These are phyloP conservation scores for Malacosoma neustria DNA, from an alignment of 2,888 invertebrate genomes.

Conservation along the genomic window DNA sequence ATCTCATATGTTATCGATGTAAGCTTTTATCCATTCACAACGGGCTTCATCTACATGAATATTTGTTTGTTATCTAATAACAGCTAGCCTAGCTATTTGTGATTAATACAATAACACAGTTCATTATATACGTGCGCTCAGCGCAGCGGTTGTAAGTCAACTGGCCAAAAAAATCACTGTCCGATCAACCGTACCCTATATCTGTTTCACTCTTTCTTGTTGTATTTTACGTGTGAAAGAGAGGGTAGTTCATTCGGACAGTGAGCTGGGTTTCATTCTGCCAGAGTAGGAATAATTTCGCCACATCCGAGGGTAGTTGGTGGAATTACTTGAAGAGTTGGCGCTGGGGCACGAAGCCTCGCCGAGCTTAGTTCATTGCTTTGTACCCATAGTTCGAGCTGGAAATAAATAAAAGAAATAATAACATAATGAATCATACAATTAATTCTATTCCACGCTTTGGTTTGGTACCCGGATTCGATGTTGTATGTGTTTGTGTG, in stretches of 20 bases:
- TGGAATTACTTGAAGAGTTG: slow-evolving; percentile 27
- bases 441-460: too few species aligned
- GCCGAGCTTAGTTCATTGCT: slow-evolving; percentile 67
- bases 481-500: neutral
- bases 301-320: slow-evolving; percentile 41
- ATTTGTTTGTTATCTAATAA: too few species aligned
- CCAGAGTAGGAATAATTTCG: slow-evolving; percentile 35
- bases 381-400: slow-evolving; percentile 70
- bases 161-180: slow-evolving; percentile 30
- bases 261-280: slow-evolving; percentile 44
- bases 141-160: slow-evolving; percentile 13
- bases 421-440: too few species aligned
- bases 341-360: slow-evolving; percentile 39
- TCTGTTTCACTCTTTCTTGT: slow-evolving; percentile 27
- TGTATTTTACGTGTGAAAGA: slow-evolving; percentile 20
- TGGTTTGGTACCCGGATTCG: too few species aligned
- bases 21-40: neutral
- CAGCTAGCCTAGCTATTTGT: slow-evolving; percentile 4
- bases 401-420: slow-evolving; percentile 17
- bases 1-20: neutral
- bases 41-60: neutral
- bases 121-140: slow-evolving; percentile 20
- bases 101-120: slow-evolving; percentile 8
- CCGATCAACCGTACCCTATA: slow-evolving; percentile 25
- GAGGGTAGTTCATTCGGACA: slow-evolving; percentile 37